Percentiles rank a stretch among this genome's conserved stretches.
phyloP scores from a whole-genome alignment of 2,797 vertebrate species.

The Rhinichthys osculus region DNA sequence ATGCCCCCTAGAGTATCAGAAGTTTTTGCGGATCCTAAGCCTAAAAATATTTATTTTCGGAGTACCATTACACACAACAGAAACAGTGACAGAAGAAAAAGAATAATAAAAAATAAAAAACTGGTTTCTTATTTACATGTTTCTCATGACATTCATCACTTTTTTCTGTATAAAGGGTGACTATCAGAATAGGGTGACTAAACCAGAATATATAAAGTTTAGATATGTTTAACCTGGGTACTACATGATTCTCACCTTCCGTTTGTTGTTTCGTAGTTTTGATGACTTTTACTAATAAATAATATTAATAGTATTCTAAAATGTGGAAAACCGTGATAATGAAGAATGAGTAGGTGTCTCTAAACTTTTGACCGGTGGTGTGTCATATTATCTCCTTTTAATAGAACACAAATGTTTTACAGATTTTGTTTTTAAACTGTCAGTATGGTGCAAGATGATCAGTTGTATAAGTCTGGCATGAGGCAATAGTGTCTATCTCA shows the following conservation, averaged over 20 bases:
- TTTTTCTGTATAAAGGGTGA: neutral
- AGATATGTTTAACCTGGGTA: neutral
- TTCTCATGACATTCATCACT: too few relatives aligned
- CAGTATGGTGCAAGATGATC: neutral
- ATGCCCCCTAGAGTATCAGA: neutral
- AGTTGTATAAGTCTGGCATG: neutral
- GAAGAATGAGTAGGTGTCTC: neutral
- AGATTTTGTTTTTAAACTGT: conserved; percentile 1
- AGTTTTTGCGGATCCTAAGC: neutral
- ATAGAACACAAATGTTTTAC: neutral
- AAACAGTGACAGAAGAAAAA: neutral
- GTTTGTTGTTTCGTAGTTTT: neutral
- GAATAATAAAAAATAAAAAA: neutral
- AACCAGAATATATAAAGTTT: neutral
- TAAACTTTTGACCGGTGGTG: neutral
- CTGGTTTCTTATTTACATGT: too few relatives aligned
- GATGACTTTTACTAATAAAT: neutral
- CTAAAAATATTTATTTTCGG: neutral
- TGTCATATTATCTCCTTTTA: neutral
- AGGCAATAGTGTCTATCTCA: neutral
- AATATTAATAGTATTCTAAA: neutral
- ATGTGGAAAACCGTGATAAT: neutral
- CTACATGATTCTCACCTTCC: neutral
- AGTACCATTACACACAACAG: neutral
- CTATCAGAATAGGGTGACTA: too few relatives aligned